These are phyloP conservation scores for Python bivittatus DNA, from an alignment of 2,113 vertebrate species.

Conservation along the genomic window DNA sequence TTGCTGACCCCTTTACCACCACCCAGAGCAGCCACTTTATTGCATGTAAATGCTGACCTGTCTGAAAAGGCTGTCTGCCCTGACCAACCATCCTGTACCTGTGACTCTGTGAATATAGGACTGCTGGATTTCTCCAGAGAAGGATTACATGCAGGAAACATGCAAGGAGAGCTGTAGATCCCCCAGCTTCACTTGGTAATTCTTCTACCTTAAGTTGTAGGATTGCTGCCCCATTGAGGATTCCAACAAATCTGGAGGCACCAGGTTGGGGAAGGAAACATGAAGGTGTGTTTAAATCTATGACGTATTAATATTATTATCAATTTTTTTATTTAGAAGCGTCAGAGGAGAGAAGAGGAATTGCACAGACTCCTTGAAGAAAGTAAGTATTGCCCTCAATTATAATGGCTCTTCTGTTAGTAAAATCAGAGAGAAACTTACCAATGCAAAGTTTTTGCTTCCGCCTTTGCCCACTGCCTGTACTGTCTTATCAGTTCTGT, in stretches of 20 bases:
- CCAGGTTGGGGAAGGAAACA: background rate
- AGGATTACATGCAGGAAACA: background rate
- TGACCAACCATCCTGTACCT: no score
- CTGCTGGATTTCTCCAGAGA: background rate
- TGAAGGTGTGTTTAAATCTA: slow-evolving; percentile 28
- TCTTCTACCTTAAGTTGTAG: background rate
- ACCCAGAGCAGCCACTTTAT: no score
- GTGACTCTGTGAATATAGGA: no score
- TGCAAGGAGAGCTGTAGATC: background rate
- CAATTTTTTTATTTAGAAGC: slow-evolving; percentile 79
- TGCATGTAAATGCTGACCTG: no score
- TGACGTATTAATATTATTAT: slow-evolving; percentile 26
- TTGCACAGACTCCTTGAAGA: slow-evolving; percentile 76
- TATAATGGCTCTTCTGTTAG: background rate
- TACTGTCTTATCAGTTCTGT: background rate
- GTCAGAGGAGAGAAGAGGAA: slow-evolving; percentile 82
- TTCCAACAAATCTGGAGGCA: no score
- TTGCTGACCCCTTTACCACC: no score
- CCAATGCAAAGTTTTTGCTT: background rate
- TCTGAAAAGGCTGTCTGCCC: no score
- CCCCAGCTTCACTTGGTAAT: background rate
- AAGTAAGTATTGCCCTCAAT: slow-evolving; percentile 72
- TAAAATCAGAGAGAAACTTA: background rate
- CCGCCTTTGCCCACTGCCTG: background rate
- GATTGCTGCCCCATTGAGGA: background rate